These are phyloP conservation scores for Amphiprion percula DNA, from an alignment of 2,113 vertebrate genomes.

Conservation along the genomic window DNA sequence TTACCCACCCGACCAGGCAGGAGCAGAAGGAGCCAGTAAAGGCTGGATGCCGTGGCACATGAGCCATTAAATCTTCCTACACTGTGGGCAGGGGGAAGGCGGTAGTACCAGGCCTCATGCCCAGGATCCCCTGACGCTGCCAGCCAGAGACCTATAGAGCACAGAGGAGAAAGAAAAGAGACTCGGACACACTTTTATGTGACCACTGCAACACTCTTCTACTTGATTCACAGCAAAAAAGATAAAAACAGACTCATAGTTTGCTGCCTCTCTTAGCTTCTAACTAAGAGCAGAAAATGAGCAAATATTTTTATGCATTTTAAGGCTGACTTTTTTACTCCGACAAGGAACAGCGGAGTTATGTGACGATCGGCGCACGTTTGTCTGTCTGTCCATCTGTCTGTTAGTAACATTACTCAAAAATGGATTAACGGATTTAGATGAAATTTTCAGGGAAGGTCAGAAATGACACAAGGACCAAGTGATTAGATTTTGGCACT, in stretches of 20 bases:
- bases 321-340: too few species aligned
- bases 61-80: conserved; percentile 82
- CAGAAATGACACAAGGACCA: too few species aligned
- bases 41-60: conserved; percentile 78
- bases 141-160: conserved; percentile 22
- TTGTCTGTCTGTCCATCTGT: too few species aligned
- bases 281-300: too few species aligned
- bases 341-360: too few species aligned
- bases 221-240: not conserved
- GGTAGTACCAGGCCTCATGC: conserved; percentile 52
- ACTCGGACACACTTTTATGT: not conserved
- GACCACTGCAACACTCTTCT: not conserved
- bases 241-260: not conserved
- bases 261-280: too few species aligned
- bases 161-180: not conserved
- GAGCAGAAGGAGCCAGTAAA: conserved; percentile 64
- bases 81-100: conserved; percentile 56
- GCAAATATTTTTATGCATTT: too few species aligned
- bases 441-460: too few species aligned
- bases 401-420: too few species aligned
- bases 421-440: too few species aligned
- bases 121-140: conserved; percentile 22
- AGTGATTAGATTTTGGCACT: too few species aligned
- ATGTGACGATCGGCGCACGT: too few species aligned
- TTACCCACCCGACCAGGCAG: conserved; percentile 43